phyloP scores from a whole-genome alignment of 2,888 invertebrate species.

The Drepana falcataria region DNA sequence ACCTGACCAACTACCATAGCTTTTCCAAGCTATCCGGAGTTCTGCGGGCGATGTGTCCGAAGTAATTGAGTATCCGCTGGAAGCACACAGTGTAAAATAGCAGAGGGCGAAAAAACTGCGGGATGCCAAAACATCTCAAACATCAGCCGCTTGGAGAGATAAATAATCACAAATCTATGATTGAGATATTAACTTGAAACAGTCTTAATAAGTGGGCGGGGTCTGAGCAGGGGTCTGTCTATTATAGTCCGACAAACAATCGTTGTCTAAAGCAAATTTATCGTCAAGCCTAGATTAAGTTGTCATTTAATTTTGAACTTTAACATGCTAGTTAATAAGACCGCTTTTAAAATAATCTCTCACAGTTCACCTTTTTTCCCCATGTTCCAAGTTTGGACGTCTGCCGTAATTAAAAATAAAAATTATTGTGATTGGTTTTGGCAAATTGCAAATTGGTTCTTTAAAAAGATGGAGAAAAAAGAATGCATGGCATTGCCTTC shows the following conservation, averaged over 20 bases:
- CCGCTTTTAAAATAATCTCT: neutral
- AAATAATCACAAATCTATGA: slow-evolving; percentile 15
- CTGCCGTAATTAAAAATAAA: slow-evolving; percentile 66
- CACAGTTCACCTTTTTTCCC: slow-evolving; percentile 26
- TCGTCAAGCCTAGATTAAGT: neutral
- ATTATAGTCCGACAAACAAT: slow-evolving; percentile 64
- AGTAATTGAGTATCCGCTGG: too few relatives aligned
- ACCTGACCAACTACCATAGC: too few relatives aligned
- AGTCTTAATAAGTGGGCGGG: slow-evolving; percentile 39
- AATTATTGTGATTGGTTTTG: slow-evolving; percentile 75
- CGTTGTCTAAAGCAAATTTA: slow-evolving; percentile 30
- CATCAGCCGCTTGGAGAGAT: too few relatives aligned
- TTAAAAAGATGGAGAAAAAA: slow-evolving; percentile 26
- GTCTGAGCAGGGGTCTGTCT: slow-evolving; percentile 37
- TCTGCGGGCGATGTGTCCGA: too few relatives aligned
- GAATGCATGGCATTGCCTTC: slow-evolving; percentile 13
- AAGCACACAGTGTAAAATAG: too few relatives aligned
- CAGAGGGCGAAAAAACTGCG: too few relatives aligned
- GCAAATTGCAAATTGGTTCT: slow-evolving; percentile 70
- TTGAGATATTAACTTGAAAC: slow-evolving; percentile 40
- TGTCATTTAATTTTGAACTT: neutral
- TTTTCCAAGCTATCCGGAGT: too few relatives aligned
- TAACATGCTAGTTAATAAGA: neutral
- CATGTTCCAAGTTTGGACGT: slow-evolving; percentile 36
- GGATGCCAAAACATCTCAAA: too few relatives aligned